Evolutionary conservation across 2,113 vertebrate genomes (phyloP).

Genomic region (Microcebus ravelobensis): DNA sequence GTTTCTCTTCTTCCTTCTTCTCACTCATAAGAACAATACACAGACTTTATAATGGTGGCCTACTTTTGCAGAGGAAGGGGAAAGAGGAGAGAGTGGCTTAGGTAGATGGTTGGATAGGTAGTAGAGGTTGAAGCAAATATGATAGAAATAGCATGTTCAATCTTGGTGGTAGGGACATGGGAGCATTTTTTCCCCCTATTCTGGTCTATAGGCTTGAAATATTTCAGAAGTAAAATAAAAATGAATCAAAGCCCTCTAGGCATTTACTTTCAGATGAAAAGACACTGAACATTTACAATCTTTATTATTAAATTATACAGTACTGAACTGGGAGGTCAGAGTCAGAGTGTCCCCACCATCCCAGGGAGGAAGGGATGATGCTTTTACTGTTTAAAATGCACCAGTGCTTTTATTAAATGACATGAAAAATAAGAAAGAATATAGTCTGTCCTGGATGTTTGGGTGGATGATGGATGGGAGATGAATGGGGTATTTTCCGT

Average conservation of each 20-base stretch:
- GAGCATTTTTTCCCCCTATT: not conserved
- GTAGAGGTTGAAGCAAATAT: not conserved
- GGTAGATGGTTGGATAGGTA: not conserved
- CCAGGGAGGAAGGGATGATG: not conserved
- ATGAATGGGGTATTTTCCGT: not conserved
- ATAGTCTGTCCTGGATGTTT: not conserved
- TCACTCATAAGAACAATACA: not conserved
- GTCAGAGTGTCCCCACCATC: not conserved
- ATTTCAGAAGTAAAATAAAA: slow-evolving; percentile 37
- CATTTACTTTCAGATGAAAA: slow-evolving; percentile 17
- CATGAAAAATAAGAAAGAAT: not conserved
- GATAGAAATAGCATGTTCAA: not conserved
- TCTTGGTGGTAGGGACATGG: not conserved
- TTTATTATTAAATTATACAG: slow-evolving; percentile 6
- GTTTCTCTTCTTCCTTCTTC: not conserved
- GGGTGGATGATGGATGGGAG: not conserved
- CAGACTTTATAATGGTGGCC: not conserved
- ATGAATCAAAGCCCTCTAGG: not conserved
- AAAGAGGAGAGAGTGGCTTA: not conserved
- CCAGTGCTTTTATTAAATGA: slow-evolving; percentile 15
- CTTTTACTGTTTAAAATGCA: not conserved
- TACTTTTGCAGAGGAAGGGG: not conserved
- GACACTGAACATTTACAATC: not conserved
- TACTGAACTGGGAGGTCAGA: not conserved
- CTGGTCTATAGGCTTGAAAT: not conserved